phyloP scores from a whole-genome alignment of 2,113 vertebrate genomes.

The Chauna torquata region DNA sequence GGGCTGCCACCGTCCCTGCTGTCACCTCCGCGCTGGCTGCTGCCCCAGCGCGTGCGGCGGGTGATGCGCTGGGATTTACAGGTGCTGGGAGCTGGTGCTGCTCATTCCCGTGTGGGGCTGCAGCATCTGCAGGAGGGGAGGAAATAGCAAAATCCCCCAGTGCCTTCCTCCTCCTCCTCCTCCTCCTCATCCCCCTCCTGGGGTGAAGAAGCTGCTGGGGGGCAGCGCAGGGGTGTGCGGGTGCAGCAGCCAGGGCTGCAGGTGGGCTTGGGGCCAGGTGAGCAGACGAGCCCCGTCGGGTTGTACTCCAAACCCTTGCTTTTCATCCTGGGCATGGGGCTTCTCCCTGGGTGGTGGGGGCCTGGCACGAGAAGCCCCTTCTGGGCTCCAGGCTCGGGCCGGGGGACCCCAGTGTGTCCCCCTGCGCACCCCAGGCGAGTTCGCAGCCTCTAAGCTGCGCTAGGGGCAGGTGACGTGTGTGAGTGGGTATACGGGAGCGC shows the following conservation, averaged over 20 bases:
- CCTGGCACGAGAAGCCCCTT: too few species aligned
- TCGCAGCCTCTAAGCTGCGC: not conserved
- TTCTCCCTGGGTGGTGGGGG: not conserved
- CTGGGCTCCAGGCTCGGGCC: accelerated
- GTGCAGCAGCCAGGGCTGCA: not conserved
- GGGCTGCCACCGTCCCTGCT: not conserved
- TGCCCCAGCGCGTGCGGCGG: accelerated
- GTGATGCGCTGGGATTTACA: accelerated
- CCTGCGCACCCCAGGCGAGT: not conserved
- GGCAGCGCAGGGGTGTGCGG: accelerated
- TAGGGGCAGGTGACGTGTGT: not conserved
- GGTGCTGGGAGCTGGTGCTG: not conserved
- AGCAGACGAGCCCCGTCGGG: accelerated
- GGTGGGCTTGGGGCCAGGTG: too few species aligned
- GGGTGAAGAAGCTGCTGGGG: not conserved
- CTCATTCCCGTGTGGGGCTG: accelerated
- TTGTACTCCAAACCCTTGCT: not conserved
- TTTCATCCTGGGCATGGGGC: accelerated
- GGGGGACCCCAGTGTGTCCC: not conserved
- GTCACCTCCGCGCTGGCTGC: not conserved
- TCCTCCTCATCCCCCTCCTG: not conserved
- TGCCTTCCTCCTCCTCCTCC: not conserved
- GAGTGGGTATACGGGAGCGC: not conserved
- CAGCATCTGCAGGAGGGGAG: not conserved
- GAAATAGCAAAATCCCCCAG: not conserved